Conservation (phyloP, 2,888 invertebrate species). For the Schizaphis graminum region DNA sequence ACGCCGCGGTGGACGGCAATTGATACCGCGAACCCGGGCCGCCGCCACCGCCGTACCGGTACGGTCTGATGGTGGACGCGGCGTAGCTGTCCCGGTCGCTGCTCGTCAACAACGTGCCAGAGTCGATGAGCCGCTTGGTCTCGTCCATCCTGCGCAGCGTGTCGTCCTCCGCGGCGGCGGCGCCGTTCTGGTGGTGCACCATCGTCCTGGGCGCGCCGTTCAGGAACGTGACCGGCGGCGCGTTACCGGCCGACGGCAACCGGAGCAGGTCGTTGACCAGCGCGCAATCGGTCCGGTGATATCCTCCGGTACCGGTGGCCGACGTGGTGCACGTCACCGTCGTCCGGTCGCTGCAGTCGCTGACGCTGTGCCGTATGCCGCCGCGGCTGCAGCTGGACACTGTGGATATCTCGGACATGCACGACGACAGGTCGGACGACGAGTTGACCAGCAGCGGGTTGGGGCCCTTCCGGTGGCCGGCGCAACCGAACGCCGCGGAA, state of each 20-base stretch:
- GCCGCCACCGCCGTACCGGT: constrained; percentile 6
- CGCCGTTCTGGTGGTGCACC: constrained; percentile 33
- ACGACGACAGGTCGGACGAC: constrained; percentile 68
- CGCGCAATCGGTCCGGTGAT: constrained; percentile 47
- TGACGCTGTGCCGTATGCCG: constrained; percentile 65
- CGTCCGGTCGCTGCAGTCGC: constrained; percentile 66
- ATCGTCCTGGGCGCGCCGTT: constrained; percentile 66
- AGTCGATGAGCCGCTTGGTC: constrained; percentile 61
- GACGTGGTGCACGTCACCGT: constrained; percentile 24
- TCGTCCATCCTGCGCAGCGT: constrained; percentile 66
- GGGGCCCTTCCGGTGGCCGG: constrained; percentile 55
- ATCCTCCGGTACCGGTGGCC: constrained; percentile 5
- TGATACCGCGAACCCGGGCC: constrained; percentile 40
- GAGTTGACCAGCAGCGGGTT: constrained; percentile 68
- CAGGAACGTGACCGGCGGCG: constrained; percentile 66
- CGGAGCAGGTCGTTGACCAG: constrained; percentile 67
- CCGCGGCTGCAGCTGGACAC: constrained; percentile 67
- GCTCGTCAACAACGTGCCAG: constrained; percentile 28
- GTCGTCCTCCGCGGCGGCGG: constrained; percentile 52
- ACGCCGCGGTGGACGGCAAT: constrained; percentile 68
- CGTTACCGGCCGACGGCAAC: constrained; percentile 46
- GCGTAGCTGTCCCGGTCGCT: constrained; percentile 53
- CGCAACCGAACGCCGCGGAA: constrained; percentile 66
- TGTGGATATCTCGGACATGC: constrained; percentile 69
- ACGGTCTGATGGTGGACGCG: constrained; percentile 52